Evolutionary conservation across 1,140 invertebrate species (phyloP).

Genomic region (Piezodorus guildinii): DNA sequence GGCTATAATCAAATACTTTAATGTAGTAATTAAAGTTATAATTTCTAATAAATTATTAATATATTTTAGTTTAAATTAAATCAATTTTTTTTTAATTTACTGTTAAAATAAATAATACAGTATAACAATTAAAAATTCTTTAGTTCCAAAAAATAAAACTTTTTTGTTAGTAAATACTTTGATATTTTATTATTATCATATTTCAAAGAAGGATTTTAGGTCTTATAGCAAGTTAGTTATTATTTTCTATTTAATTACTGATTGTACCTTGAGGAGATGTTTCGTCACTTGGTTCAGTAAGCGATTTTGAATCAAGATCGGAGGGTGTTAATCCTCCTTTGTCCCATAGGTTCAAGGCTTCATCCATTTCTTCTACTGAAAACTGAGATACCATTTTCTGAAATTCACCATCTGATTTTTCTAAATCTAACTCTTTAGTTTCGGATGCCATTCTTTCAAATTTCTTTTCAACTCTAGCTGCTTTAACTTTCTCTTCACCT

Average conservation of each 20-base stretch:
- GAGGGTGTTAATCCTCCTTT: conserved; percentile 35
- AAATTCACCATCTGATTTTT: conserved; percentile 35
- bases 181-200: no score
- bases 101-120: no score
- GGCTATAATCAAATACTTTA: no score
- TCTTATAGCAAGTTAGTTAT: no score
- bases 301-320: conserved; percentile 25
- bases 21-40: no score
- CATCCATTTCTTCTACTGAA: conserved; percentile 38
- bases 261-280: conserved; percentile 36
- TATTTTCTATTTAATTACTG: not conserved
- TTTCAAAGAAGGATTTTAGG: no score
- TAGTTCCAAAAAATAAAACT: no score
- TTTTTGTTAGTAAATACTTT: no score
- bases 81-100: no score
- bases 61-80: no score
- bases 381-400: conserved; percentile 38
- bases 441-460: conserved; percentile 45
- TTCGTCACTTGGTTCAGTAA: conserved; percentile 29
- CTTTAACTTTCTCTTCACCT: conserved; percentile 21
- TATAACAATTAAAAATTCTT: no score
- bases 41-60: no score
- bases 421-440: conserved; percentile 27
- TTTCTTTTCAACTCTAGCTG: conserved; percentile 40
- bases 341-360: conserved; percentile 37